These are phyloP conservation scores for Aplodontia rufa DNA, from an alignment of 2,113 vertebrate species.

Conservation along the genomic window DNA sequence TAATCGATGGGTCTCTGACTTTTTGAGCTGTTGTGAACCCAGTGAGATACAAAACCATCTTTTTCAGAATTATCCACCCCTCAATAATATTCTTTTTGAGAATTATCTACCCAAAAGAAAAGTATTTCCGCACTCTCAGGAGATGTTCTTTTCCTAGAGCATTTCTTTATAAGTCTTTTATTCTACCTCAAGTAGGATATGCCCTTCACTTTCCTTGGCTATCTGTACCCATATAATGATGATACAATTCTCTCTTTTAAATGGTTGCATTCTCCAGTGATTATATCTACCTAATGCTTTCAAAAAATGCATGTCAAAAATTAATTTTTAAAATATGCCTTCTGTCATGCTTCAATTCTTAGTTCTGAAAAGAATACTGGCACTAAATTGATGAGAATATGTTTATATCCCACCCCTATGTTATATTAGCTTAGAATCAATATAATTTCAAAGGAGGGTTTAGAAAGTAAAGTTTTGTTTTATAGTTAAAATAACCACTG, in stretches of 20 bases:
- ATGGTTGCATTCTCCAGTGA: background rate
- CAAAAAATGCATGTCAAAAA: slow-evolving; percentile 17
- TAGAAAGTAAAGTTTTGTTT: background rate
- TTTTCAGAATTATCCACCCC: background rate
- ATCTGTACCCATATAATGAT: background rate
- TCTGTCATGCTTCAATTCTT: background rate
- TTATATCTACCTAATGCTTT: background rate
- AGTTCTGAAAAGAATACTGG: background rate
- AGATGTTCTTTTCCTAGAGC: background rate
- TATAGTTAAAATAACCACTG: background rate
- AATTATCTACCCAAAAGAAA: background rate
- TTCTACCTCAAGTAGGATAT: background rate
- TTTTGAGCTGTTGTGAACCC: background rate
- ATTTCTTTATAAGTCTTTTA: background rate
- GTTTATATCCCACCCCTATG: background rate
- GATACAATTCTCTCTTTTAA: background rate
- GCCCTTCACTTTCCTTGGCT: background rate
- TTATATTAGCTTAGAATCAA: background rate
- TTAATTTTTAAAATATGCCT: background rate
- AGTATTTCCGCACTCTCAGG: background rate
- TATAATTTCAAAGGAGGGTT: background rate
- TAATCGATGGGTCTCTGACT: background rate
- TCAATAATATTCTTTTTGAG: background rate
- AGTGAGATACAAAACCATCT: background rate
- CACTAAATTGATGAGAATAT: background rate